Evolutionary conservation across 1,140 invertebrate genomes (phyloP), one percentile per base, ranked within the genome.

Genomic region (Aricia agestis): DNA sequence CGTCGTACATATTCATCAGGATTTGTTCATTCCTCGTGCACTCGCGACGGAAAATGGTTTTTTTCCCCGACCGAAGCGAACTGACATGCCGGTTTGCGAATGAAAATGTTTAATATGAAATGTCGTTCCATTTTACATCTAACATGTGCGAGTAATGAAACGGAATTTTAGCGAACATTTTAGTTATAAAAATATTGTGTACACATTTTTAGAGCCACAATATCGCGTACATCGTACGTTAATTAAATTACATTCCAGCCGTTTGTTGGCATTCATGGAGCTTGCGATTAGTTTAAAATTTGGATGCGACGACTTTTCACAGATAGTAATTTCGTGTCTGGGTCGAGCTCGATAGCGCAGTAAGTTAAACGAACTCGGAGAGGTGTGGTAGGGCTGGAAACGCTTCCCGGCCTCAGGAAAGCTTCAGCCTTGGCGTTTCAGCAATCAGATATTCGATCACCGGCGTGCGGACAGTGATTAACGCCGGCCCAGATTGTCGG

Each of bases 391-490:
- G 11, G 10, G 59, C 10, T 63, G 17, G 58, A 25, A 19, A 63
- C 7, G 18, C 59, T 25, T 63, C 19, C 18, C 7, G 10, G 59
- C 59, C 18, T 6, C 17, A 63, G 17, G 25, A 10, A 10, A 19
- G 18, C 19, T 63, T 18, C 59, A 63, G 25, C 45, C 41, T 36
- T 73, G 36, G 61, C 74, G 74, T 76, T 76, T 73, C 67, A 76
- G 72, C 73, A 76, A 76, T 76, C 75, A 68, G 45, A 58, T 72
- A 69, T 74, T 67, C 69, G 71, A 76, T 76, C 75, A 61, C 58
- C 69, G 73, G 70, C 69, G 74, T 70, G 70, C 70, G 70, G 73
- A 76, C 75, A 76, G 75, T 74, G 75, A 76, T 76, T 74, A 74
- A 76, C 70, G 74, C 68, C 61, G 75, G 25, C 68, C 75, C 68